Conservation (phyloP, 2,888 invertebrate genomes). For the Litoditis marina region DNA sequence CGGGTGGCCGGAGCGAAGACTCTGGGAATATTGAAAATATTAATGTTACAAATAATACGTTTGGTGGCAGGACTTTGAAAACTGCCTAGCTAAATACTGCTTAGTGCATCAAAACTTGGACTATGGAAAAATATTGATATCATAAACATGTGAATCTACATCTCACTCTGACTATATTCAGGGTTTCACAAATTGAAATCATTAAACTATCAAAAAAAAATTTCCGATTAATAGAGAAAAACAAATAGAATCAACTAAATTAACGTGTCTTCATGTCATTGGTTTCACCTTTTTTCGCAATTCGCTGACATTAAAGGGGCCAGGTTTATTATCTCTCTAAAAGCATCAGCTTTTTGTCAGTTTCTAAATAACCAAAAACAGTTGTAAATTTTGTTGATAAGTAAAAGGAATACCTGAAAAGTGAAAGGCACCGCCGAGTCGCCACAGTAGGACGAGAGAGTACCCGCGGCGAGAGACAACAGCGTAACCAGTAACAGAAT, state of each 20-base stretch:
- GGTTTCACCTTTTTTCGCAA: not conserved
- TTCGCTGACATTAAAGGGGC: not conserved
- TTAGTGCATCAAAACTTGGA: too few species aligned
- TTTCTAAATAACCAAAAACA: not conserved
- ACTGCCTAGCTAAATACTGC: too few species aligned
- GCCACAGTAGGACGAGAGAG: constrained; percentile 46
- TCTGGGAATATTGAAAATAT: constrained; percentile 20
- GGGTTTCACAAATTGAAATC: too few species aligned
- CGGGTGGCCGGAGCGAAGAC: constrained; percentile 42
- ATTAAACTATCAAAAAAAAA: too few species aligned
- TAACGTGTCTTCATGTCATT: not conserved
- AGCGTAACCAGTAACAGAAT: too few species aligned
- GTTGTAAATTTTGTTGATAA: not conserved
- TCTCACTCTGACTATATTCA: too few species aligned
- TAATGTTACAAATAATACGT: not conserved
- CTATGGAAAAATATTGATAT: too few species aligned
- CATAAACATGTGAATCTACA: too few species aligned
- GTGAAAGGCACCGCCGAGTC: constrained; percentile 50
- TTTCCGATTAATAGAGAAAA: too few species aligned
- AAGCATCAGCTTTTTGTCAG: not conserved
- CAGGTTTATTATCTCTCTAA: not conserved
- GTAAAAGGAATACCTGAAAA: constrained; percentile 44
- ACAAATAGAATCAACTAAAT: too few species aligned
- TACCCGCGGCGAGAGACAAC: constrained; percentile 4
- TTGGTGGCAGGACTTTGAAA: too few species aligned